phyloP scores from a whole-genome alignment of 2,888 invertebrate species.

The Lymantria dispar region DNA sequence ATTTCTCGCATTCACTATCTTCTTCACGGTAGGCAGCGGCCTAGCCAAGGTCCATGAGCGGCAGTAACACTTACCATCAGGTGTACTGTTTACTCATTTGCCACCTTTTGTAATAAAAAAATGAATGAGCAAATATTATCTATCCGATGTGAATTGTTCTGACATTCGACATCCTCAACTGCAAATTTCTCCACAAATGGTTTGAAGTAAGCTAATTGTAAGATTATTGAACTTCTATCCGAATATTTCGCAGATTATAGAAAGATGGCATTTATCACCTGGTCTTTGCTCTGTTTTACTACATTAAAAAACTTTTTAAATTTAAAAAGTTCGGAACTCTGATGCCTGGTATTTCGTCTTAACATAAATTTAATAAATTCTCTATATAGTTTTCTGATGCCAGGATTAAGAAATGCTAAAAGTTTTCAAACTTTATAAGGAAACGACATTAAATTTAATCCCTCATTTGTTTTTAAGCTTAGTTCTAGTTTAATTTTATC shows the following conservation, averaged over 20 bases:
- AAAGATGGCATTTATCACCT: background rate
- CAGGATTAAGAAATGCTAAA: slow-evolving; percentile 3
- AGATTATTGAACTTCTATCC: too few relatives aligned
- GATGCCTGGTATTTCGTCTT: slow-evolving; percentile 10
- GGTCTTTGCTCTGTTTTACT: slow-evolving; percentile 3
- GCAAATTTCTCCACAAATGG: too few relatives aligned
- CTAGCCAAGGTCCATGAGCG: too few relatives aligned
- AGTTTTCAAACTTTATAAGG: slow-evolving; percentile 1
- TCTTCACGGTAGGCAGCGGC: too few relatives aligned
- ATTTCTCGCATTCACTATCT: too few relatives aligned
- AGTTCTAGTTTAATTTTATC: background rate
- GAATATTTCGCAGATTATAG: background rate
- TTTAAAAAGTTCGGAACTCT: slow-evolving; percentile 18
- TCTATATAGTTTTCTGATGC: background rate
- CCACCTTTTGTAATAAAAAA: too few relatives aligned
- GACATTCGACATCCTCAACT: too few relatives aligned
- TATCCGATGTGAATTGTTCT: too few relatives aligned
- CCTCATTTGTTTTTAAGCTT: background rate
- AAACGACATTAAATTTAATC: background rate
- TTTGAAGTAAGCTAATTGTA: too few relatives aligned
- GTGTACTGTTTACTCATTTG: too few relatives aligned
- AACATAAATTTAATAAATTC: slow-evolving; percentile 13
- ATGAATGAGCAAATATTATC: too few relatives aligned
- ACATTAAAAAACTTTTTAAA: slow-evolving; percentile 36
- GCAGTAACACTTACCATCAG: too few relatives aligned